Base-by-base conservation (phyloP, 2,888 invertebrate species). In the Lasius fuliginosus region DNA sequence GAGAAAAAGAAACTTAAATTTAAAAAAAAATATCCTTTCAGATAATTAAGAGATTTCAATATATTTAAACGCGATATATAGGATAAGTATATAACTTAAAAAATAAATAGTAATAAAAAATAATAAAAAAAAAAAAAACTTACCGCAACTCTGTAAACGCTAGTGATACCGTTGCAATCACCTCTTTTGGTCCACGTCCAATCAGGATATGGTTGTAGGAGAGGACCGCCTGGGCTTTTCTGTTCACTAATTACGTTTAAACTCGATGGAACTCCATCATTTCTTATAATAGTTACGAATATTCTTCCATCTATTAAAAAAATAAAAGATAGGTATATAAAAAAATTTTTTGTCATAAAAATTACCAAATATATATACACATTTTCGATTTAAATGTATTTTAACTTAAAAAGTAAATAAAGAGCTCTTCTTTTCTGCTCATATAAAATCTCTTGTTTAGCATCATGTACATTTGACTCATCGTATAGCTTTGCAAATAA, bases 101-200 rank as follows among this genome's bases (percentile, higher is more conserved):
- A 11, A 40, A 23, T 23, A 40, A 40, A 40, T 11, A 40, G 11
- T 40, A 40, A 40, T 9, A 40, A 2, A 40, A 40, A 40, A 40
- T n/a, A 40, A 1, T 40, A 1, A 0, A 40, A 0, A 40, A 8
- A 40, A 40, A 42, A 49, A n/a, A 11, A 89, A 96, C 96, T 96
- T 95, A 98, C 98, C 89, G 96, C 96, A n/a, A 97, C 95, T 92
- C 98, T 95, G 92, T 97, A 97, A 1, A 97, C 97, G 97, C 18
- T 46, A 5, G 46, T 97, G 64, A 98, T 95, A n/a, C 96, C 96
- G 42, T 96, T 95, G 90, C 97, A 97, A 92, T 96, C 85, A 0
- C 96, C 96, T 87, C 96, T 96, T 86, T 95, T 95, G 8, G 89
- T 96, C 96, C 96, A 96, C 5, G 94, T 92, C 95, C 97, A 97